Base-by-base conservation (phyloP, 2,888 invertebrate genomes). In the Tortrix viridana region DNA sequence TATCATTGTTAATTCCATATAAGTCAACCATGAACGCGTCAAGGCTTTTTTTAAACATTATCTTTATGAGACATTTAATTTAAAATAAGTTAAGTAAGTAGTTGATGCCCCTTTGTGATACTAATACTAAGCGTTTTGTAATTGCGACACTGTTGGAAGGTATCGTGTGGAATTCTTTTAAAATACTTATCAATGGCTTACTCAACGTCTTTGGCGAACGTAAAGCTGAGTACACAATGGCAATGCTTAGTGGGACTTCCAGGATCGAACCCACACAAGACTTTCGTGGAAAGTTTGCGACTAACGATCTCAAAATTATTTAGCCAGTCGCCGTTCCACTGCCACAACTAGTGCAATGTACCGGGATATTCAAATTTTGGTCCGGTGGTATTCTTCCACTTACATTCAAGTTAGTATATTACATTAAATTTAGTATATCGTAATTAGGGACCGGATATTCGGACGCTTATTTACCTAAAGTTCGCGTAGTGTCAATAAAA, bases 201-300 rank as follows among this genome's bases (percentile, higher is more conserved):
- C 81, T 82, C 79, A 84, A 85, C 76, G 75, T 70, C 61, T 89
- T 85, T 87, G 81, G 73, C 77, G 88, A 88, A 88, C 79, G 80
- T 76, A 67, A 75, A 80, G 82, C 80, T 79, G 77, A 80, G 77
- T 78, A 79, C 81, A 84, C 83, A 83, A 80, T 81, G 76, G 72
- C 74, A 88, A 84, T 88, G 90, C 89, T 90, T 88, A 88, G 81
- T 68, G 68, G 74, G 83, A 69, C 74, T 90, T 89, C 89, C 86
- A 77, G 84, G 86, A 86, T 79, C 74, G 74, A 77, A 79, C 32
- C 77, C 73, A 75, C 74, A 74, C 72, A 72, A 70, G 72, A 62
- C 75, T 74, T 72, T 82, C 78, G 74, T 65, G 68, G 80, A 80
- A 82, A 71, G 70, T 71, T 18, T 72, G 71, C 64, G 59, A 54